Base-by-base conservation (phyloP, 2,888 invertebrate species). In the Drosophila quinaria region DNA sequence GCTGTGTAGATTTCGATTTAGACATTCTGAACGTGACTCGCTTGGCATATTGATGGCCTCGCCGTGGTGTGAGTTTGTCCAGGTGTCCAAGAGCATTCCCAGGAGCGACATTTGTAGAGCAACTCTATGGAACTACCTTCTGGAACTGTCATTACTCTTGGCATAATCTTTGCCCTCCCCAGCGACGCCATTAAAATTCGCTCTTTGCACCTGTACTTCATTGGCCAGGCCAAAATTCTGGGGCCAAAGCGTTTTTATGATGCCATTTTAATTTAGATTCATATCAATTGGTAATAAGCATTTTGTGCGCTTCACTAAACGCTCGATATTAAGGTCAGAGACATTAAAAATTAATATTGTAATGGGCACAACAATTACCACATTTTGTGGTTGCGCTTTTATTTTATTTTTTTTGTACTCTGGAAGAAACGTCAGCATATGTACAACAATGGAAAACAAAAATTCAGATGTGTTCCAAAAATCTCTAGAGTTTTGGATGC, bases 191-290 rank as follows among this genome's bases (percentile, higher is more conserved):
- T 64, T 81, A 56, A 46, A 66, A 62, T 68, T 69, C 60, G 33
- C 66, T 25, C 70, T 67, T 42, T 60, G 47, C 66, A 61, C 65
- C 77, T 74, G 74, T 69, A 41, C 29, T 29, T 58, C 56, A 29
- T 17, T 39, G 44, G 31, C 80, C 66, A 17, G 74, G 37, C 50
- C 67, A 39, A 49, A 75, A 60, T 71, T 74, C 75, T 52, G 22
- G 41, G 33, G 22, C 54, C 52, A 62, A 81, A 79, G 80, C 72
- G 88, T 75, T 81, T 87, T 87, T 89, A 87, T 80, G 77, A 85
- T 81, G 82, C 77, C 85, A 89, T 89, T 87, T 87, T 87, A 89
- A 87, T 87, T 89, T 87, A 87, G 87, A 87, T 87, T 70, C 71
- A 56, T 89, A 87, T 87, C 87, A 89, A 87, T 82, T 55, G 70